Evolutionary conservation across 2,113 vertebrate genomes (phyloP).

Genomic region (Herpetotheres cachinnans): DNA sequence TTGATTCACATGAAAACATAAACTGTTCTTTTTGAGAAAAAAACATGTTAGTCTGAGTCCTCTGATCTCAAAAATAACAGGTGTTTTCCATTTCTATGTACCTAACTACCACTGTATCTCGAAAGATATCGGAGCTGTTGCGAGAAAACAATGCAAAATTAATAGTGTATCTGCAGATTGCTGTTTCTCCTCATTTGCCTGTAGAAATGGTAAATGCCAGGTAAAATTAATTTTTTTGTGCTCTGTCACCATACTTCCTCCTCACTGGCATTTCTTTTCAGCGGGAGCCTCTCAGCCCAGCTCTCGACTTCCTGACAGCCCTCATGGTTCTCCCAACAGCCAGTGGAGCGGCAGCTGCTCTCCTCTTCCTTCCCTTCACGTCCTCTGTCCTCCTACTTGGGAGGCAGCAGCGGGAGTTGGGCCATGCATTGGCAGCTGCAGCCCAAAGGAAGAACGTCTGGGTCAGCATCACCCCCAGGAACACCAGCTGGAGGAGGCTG

Average conservation of each 20-base stretch:
- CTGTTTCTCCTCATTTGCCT: background rate
- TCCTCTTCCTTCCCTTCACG: background rate
- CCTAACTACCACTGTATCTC: background rate
- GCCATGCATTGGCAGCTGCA: background rate
- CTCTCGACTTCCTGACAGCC: background rate
- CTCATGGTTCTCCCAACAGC: rapidly evolving
- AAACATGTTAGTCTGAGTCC: background rate
- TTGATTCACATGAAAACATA: background rate
- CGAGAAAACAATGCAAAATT: background rate
- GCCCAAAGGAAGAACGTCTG: background rate
- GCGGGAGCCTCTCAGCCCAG: background rate
- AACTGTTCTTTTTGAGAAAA: background rate
- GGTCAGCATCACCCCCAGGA: background rate
- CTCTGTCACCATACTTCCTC: background rate
- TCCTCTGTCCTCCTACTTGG: background rate
- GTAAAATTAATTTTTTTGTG: background rate
- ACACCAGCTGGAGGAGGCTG: rapidly evolving
- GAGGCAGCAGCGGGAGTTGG: background rate
- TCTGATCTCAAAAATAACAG: background rate
- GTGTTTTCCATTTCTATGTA: background rate
- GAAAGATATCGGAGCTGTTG: background rate
- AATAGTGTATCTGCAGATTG: background rate
- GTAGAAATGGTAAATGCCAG: background rate
- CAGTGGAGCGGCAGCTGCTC: background rate
- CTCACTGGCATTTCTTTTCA: background rate